Conservation (phyloP, 2,113 vertebrate genomes). For the Nicator chloris region DNA sequence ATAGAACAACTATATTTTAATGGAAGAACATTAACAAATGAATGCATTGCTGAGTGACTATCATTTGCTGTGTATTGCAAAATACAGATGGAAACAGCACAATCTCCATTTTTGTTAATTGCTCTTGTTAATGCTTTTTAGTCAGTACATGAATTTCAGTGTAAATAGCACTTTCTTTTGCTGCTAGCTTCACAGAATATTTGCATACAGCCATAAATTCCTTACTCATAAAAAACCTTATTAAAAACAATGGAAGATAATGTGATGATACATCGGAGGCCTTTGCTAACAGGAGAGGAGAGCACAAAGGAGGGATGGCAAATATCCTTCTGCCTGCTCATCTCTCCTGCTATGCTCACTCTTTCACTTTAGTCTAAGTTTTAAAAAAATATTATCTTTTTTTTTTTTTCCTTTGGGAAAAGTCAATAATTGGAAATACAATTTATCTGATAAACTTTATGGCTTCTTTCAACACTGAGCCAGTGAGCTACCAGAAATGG, state of each 20-base stretch:
- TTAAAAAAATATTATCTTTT: neutral
- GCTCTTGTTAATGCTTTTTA: slow-evolving; percentile 41
- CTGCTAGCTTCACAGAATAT: slow-evolving; percentile 17
- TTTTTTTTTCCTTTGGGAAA: neutral
- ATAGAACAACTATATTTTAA: neutral
- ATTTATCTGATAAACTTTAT: neutral
- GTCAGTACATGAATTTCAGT: slow-evolving; percentile 28
- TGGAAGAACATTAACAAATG: neutral
- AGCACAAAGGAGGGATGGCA: neutral
- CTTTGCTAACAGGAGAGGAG: neutral
- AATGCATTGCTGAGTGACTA: neutral
- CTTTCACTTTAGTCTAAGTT: neutral
- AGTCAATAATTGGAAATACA: neutral
- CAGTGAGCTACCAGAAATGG: neutral
- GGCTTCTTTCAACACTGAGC: neutral
- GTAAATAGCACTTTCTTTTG: slow-evolving; percentile 33
- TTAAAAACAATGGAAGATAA: slow-evolving; percentile 16
- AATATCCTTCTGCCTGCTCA: neutral
- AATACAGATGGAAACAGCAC: slow-evolving; percentile 14
- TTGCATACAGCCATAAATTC: slow-evolving; percentile 15
- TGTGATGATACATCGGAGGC: neutral
- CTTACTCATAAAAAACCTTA: slow-evolving; percentile 7
- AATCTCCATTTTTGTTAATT: slow-evolving; percentile 32
- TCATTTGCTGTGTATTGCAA: slow-evolving; percentile 14
- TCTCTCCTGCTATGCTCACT: neutral